These are phyloP conservation scores for Neotoma lepida DNA, from an alignment of 2,113 vertebrate species.

Conservation along the genomic window DNA sequence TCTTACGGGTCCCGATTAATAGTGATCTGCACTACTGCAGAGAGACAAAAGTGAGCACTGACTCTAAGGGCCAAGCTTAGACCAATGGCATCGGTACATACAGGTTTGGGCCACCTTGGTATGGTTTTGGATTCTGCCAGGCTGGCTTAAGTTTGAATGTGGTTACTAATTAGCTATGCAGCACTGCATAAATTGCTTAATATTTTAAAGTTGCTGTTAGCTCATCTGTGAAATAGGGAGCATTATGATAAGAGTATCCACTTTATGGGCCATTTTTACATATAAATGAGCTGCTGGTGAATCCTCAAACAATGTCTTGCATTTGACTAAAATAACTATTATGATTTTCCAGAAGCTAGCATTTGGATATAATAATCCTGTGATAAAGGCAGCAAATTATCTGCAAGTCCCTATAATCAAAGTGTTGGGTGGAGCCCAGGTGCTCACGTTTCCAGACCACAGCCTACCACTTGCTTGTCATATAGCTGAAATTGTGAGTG, in stretches of 20 bases:
- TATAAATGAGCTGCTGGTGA: not conserved
- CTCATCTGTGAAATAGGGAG: slow-evolving; percentile 24
- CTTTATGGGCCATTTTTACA: slow-evolving; percentile 12
- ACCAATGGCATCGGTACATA: not conserved
- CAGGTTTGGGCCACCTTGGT: not conserved
- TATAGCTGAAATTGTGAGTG: not conserved
- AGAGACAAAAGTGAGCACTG: not conserved
- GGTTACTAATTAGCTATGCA: not conserved
- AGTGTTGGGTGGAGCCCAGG: not conserved
- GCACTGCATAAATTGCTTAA: not conserved
- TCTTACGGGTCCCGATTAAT: not conserved
- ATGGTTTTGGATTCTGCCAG: not conserved
- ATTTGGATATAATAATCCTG: not conserved
- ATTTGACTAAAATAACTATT: not conserved
- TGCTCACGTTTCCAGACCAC: not conserved
- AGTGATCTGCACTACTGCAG: not conserved
- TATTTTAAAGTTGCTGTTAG: slow-evolving; percentile 6
- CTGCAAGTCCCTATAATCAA: not conserved
- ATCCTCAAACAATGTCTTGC: not conserved
- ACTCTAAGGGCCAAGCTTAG: no score
- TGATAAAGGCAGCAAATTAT: not conserved
- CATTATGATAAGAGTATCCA: not conserved
- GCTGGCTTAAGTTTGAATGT: not conserved
- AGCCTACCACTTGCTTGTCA: not conserved
- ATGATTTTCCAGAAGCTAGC: not conserved